These are phyloP conservation scores for Parotocinclus haroldoi DNA, from an alignment of 2,797 vertebrate species.

Conservation along the genomic window DNA sequence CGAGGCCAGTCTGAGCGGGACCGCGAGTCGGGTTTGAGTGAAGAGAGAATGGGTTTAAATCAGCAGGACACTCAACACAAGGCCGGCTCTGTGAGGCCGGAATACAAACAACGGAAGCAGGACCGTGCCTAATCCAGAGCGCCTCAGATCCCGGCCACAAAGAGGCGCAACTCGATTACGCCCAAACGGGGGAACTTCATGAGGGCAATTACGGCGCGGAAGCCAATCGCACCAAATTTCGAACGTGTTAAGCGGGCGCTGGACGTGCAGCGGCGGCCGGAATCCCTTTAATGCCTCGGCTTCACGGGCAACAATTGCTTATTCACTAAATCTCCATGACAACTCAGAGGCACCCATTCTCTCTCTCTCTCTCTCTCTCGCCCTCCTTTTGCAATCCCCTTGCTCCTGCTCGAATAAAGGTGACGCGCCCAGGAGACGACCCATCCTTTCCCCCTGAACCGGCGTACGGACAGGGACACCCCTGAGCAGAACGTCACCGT, in stretches of 20 bases:
- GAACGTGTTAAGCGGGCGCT: constrained; percentile 11
- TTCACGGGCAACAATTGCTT: constrained; percentile 65
- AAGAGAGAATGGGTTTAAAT: constrained; percentile 61
- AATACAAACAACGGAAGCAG: constrained; percentile 64
- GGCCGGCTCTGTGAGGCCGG: constrained; percentile 53
- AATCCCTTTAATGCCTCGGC: constrained; percentile 60
- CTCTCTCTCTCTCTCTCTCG: constrained; percentile 54
- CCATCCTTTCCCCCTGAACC: not conserved
- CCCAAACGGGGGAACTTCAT: constrained; percentile 20
- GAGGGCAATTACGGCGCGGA: not conserved
- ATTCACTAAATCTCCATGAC: constrained; percentile 76
- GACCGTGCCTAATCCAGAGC: constrained; percentile 64
- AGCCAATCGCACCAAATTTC: not conserved
- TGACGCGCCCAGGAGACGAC: not conserved
- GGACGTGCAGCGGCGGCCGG: constrained; percentile 28
- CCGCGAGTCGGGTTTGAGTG: constrained; percentile 18
- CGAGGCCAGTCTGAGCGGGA: not conserved
- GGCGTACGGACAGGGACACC: not conserved
- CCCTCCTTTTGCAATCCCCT: constrained; percentile 49
- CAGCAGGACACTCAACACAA: constrained; percentile 56
- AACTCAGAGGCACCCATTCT: constrained; percentile 65
- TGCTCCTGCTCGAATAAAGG: constrained; percentile 47
- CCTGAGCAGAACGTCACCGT: not conserved
- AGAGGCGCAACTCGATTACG: constrained; percentile 41
- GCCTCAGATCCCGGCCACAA: constrained; percentile 54